Base-by-base conservation (phyloP, 2,888 invertebrate genomes). In the Sericinus montela region DNA sequence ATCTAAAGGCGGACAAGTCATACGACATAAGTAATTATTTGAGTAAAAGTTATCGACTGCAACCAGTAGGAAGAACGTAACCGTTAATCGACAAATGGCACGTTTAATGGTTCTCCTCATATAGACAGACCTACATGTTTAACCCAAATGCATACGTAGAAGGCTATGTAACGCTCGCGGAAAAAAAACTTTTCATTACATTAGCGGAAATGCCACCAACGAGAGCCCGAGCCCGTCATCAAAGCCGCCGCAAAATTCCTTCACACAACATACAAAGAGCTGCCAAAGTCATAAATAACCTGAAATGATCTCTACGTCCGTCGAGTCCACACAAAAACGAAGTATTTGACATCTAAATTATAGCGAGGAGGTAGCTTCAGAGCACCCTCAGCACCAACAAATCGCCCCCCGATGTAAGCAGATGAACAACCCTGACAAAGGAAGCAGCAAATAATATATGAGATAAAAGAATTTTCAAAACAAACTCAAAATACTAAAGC, bases 401-500 rank as follows among this genome's bases (percentile, higher is more conserved):
- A 78, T 76, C 81, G 76, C 80, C 78, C 72, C 67, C 69, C 66
- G 63, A 64, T 60, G 63, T 65, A 74, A 74, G 76, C 85, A 85
- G 84, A 86, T 85, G 86, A 85, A 76, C 75, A 69, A 65, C 60
- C 58, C 64, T 67, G 75, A 86, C 86, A 88, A 87, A 81, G 73
- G 75, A 71, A 74, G 81, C 80, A 81, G 72, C 81, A 78, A 88
- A 80, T 75, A 78, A 88, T 85, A 83, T 78, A 84, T 82, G 86
- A 85, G 80, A 89, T 87, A 89, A 89, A 89, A 88, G 88, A 88
- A 83, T 88, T 87, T 89, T 89, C 87, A 88, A 89, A 88, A 88
- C 89, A 89, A 89, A 88, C 86, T 88, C 87, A 84, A 86, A 85
- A 86, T 87, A 87, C 84, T 84, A 81, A 87, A 85, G 85, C 87